phyloP scores from a whole-genome alignment of 2,888 invertebrate genomes.

The Plemyria rubiginata region DNA sequence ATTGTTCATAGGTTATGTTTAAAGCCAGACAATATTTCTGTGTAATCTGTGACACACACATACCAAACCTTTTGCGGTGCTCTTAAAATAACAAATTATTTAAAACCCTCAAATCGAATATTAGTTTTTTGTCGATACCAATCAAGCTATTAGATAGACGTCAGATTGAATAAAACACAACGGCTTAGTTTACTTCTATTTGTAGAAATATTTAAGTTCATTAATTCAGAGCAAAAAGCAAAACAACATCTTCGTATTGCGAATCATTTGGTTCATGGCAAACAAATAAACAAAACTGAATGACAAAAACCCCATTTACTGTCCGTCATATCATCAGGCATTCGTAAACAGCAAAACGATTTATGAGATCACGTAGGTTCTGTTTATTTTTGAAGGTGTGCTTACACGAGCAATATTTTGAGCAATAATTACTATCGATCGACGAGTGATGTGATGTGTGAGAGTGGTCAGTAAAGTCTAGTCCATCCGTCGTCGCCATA shows the following conservation, averaged over 20 bases:
- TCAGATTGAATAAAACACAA: slow-evolving; percentile 13
- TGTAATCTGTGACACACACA: not conserved
- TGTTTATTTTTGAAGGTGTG: slow-evolving; percentile 19
- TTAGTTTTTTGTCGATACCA: slow-evolving; percentile 11
- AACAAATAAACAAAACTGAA: slow-evolving; percentile 27
- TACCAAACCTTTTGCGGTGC: slow-evolving; percentile 6
- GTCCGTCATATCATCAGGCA: slow-evolving; percentile 27
- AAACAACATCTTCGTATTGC: slow-evolving; percentile 20
- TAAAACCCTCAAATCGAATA: slow-evolving; percentile 3
- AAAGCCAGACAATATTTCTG: slow-evolving; percentile 2
- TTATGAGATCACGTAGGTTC: slow-evolving; percentile 28
- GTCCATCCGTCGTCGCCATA: too few species aligned
- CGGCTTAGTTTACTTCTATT: slow-evolving; percentile 14
- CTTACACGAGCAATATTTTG: too few species aligned
- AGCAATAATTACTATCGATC: too few species aligned
- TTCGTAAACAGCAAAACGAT: slow-evolving; percentile 24
- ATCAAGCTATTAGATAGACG: slow-evolving; percentile 21
- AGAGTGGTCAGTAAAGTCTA: too few species aligned
- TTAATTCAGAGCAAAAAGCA: slow-evolving; percentile 12
- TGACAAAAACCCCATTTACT: slow-evolving; percentile 31
- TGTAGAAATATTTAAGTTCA: slow-evolving; percentile 5
- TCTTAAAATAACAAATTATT: slow-evolving; percentile 16
- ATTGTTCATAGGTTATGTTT: not conserved
- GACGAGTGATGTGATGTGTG: too few species aligned
- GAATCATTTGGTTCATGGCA: slow-evolving; percentile 13